Evolutionary conservation across 2,797 vertebrate species (phyloP), one percentile per base, ranked within the genome.

Genomic region (Acipenser transmontanus): DNA sequence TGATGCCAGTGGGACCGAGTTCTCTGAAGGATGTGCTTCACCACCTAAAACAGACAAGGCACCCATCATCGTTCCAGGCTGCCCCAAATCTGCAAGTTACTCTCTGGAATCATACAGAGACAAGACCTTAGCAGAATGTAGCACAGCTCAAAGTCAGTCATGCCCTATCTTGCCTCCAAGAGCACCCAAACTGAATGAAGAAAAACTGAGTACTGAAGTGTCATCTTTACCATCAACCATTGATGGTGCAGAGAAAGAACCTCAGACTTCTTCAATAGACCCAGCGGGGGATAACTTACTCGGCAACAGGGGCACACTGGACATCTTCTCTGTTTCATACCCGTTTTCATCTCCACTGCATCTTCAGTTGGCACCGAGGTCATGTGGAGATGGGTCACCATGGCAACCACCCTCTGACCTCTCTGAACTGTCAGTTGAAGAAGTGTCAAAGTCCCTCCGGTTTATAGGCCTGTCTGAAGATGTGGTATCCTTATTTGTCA

Each of bases 381-480:
- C 89, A 68, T 91, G 91, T 47, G 89, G 89, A 5, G 91, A 92
- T 0, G 91, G 87, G 0, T 89, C 85, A 12, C 88, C 82, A 0
- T 98, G 95, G 95, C 92, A 94, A 78, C 95, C 95, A 0, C 95
- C 95, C 1, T 76, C 87, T 0, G 89, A 90, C 77, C 88, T 99
- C 63, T 91, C 92, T 0, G 96, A 94, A 62, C 92, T 99, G 47
- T 98, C 94, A 0, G 88, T 99, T 14, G 96, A 99, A 71, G 95
- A 98, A 77, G 95, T 99, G 71, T 96, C 95, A 49, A 95, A 89
- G 70, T 99, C 93, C 0, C 81, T 99, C n/a, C 79, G 91, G 69
- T 99, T 99, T 70, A 98, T 99, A 6, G 97, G 97, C 51, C 84
- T 99, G 77, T 89, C 95, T 0, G 95, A 96, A 64, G 96, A 99